These are phyloP conservation scores for Delphinapterus leucas DNA, from an alignment of 2,113 vertebrate genomes.

Conservation along the genomic window DNA sequence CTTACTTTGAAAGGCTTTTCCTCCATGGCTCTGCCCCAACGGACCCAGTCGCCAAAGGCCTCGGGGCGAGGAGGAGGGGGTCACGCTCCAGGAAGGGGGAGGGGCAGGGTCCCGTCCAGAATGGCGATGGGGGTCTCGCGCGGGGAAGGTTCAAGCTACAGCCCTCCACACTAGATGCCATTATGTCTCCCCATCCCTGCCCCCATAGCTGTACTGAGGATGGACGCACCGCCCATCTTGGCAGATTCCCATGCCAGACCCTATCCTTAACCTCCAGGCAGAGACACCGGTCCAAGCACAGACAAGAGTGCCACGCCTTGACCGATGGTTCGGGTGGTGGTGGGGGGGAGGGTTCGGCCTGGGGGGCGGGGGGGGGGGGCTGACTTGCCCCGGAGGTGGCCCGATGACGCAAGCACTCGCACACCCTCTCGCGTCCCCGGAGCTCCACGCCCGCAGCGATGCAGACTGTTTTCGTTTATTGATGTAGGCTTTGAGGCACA, in stretches of 20 bases:
- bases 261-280: neutral
- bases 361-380: neutral
- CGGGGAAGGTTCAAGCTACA: neutral
- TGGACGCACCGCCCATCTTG: neutral
- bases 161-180: neutral
- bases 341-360: neutral
- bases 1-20: conserved; percentile 43
- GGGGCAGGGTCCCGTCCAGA: neutral
- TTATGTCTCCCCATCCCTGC: neutral
- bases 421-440: neutral
- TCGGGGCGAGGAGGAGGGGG: neutral
- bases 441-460: conserved; percentile 4
- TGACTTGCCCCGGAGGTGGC: neutral
- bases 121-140: neutral
- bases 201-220: neutral
- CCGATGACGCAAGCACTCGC: neutral
- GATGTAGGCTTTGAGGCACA: conserved; percentile 65
- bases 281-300: neutral
- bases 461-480: conserved; percentile 68
- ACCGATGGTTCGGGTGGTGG: neutral
- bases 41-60: neutral
- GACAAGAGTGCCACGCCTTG: neutral
- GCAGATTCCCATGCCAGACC: neutral
- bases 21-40: conserved; percentile 57
- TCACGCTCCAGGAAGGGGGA: conserved; percentile 27